Percentiles rank a stretch among this genome's conserved stretches.
Conservation (phyloP, 2,113 vertebrate species). For the Scartelaos histophorus region DNA sequence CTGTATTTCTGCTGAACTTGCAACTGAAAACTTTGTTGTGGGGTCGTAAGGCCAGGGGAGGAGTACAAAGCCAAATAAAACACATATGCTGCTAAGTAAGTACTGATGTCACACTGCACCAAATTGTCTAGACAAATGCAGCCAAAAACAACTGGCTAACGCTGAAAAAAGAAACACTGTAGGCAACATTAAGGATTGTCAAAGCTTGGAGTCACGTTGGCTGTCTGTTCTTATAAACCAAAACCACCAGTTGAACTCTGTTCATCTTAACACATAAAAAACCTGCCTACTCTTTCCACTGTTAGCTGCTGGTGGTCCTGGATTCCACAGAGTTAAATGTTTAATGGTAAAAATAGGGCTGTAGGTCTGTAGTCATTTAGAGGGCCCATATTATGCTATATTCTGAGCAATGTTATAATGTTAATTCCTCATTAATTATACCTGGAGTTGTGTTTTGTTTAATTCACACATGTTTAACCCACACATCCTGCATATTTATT, state of each 20-base stretch:
- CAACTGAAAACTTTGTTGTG: constrained; percentile 56
- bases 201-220: constrained; percentile 27
- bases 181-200: constrained; percentile 46
- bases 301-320: constrained; percentile 46
- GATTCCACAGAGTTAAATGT: constrained; percentile 1
- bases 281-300: constrained; percentile 49
- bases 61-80: constrained; percentile 60
- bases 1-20: constrained; percentile 22
- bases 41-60: constrained; percentile 39
- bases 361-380: too few relatives aligned
- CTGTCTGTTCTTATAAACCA: constrained; percentile 45
- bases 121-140: constrained; percentile 49
- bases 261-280: constrained; percentile 55
- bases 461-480: too few relatives aligned
- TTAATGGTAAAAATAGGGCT: too few relatives aligned
- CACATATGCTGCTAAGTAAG: constrained; percentile 33
- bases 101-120: constrained; percentile 58
- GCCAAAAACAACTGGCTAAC: constrained; percentile 48
- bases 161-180: constrained; percentile 54
- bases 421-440: too few relatives aligned
- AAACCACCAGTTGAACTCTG: constrained; percentile 37
- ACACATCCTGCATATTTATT: too few relatives aligned
- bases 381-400: too few relatives aligned
- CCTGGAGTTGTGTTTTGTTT: too few relatives aligned
- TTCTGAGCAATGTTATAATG: too few relatives aligned